Percentiles rank a stretch among this genome's conserved stretches.
These are phyloP conservation scores for Capreolus pygargus DNA, from an alignment of 2,113 vertebrate genomes.

Conservation along the genomic window DNA sequence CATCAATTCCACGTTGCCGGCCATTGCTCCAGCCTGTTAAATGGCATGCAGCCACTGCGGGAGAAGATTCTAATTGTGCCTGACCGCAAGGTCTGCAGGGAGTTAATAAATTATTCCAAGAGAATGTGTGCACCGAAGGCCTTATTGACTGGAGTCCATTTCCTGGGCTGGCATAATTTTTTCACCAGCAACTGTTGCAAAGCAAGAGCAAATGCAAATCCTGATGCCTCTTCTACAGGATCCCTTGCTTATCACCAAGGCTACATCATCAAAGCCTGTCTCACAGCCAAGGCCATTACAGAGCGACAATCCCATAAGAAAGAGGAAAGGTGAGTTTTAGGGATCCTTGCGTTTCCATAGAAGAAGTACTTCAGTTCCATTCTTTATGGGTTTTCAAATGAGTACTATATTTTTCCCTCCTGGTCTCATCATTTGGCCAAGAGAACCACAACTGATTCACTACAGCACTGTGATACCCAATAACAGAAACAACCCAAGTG, in stretches of 20 bases:
- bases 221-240: background rate
- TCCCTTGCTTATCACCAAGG: background rate
- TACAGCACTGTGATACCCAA: background rate
- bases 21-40: background rate
- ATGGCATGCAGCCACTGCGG: background rate
- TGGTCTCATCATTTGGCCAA: background rate
- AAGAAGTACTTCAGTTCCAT: background rate
- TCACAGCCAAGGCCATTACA: background rate
- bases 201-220: background rate
- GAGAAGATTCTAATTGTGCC: constrained; percentile 45
- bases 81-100: constrained; percentile 46
- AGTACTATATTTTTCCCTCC: background rate
- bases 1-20: background rate
- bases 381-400: background rate
- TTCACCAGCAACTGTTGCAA: background rate
- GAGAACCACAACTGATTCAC: background rate
- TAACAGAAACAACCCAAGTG: background rate
- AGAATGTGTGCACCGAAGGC: constrained; percentile 27
- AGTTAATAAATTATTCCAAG: constrained; percentile 61
- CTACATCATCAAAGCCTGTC: background rate
- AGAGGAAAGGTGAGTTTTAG: background rate
- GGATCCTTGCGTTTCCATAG: background rate
- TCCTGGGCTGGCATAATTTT: constrained; percentile 1
- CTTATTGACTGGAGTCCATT: constrained; percentile 41
- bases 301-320: background rate